phyloP scores from a whole-genome alignment of 1,140 invertebrate genomes.

The Centruroides vittatus region DNA sequence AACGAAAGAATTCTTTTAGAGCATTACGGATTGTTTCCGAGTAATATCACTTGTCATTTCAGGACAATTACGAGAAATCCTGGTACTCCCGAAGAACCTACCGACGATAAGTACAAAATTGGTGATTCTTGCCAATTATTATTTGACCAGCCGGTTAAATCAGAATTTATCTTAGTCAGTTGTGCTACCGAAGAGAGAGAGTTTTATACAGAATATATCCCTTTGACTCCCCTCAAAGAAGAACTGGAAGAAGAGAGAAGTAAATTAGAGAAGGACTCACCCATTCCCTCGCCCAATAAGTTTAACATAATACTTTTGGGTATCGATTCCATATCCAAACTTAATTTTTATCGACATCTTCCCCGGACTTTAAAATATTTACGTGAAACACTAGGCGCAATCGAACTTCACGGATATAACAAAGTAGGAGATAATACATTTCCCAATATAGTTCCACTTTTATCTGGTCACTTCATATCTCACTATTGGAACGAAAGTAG shows the following conservation, averaged over 20 bases:
- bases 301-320: constrained; percentile 29
- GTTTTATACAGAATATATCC: constrained; percentile 9
- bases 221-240: constrained; percentile 11
- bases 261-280: neutral
- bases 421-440: constrained; percentile 28
- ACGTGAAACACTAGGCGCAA: constrained; percentile 44
- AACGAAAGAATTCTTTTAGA: constrained; percentile 5
- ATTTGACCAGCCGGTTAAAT: constrained; percentile 5
- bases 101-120: constrained; percentile 9
- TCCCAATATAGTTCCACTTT: constrained; percentile 24
- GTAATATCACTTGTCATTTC: constrained; percentile 10
- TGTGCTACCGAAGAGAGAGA: constrained; percentile 4
- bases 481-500: constrained; percentile 17
- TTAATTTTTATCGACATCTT: constrained; percentile 25
- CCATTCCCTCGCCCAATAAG: neutral
- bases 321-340: constrained; percentile 24
- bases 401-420: constrained; percentile 23
- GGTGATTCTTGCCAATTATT: constrained; percentile 1
- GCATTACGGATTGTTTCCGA: constrained; percentile 7
- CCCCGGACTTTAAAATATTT: constrained; percentile 28
- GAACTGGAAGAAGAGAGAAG: constrained; percentile 4
- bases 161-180: constrained; percentile 10
- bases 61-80: constrained; percentile 11
- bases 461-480: constrained; percentile 19
- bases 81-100: constrained; percentile 2